phyloP scores from a whole-genome alignment of 2,113 vertebrate species.

The Helogale parvula region DNA sequence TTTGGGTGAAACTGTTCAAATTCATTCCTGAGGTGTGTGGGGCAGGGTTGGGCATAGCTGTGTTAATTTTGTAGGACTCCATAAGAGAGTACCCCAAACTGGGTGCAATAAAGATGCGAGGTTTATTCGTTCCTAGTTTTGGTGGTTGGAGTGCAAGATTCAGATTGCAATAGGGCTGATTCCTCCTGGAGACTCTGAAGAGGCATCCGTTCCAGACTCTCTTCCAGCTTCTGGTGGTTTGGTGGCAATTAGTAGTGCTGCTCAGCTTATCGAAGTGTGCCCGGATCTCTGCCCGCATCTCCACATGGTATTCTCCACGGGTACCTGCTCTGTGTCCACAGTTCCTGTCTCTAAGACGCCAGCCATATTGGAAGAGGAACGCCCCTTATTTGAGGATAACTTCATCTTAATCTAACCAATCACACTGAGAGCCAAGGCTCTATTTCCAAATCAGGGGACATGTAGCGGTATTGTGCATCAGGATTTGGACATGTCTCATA shows the following conservation, averaged over 20 bases:
- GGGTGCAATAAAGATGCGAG: not conserved
- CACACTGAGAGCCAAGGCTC: too few relatives aligned
- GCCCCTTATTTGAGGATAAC: not conserved
- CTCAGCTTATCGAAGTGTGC: not conserved
- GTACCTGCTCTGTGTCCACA: not conserved
- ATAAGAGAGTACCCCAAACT: not conserved
- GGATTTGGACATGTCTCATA: too few relatives aligned
- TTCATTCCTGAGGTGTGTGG: not conserved
- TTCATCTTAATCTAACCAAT: not conserved
- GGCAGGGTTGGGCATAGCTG: not conserved
- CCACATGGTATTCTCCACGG: fast-evolving
- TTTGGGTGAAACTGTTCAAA: fast-evolving
- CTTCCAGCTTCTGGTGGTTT: not conserved
- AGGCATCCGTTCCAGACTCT: not conserved
- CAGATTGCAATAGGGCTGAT: too few relatives aligned
- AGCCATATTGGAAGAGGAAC: too few relatives aligned
- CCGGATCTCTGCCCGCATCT: fast-evolving
- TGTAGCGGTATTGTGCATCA: not conserved
- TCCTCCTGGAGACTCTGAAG: not conserved
- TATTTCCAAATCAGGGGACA: not conserved
- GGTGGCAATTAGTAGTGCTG: not conserved
- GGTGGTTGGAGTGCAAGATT: not conserved
- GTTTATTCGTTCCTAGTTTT: not conserved
- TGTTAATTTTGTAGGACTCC: not conserved
- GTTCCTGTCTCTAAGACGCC: not conserved